Conservation (phyloP, 92 coral and sea anemone genomes). For the Anthopleura xanthogrammica region DNA sequence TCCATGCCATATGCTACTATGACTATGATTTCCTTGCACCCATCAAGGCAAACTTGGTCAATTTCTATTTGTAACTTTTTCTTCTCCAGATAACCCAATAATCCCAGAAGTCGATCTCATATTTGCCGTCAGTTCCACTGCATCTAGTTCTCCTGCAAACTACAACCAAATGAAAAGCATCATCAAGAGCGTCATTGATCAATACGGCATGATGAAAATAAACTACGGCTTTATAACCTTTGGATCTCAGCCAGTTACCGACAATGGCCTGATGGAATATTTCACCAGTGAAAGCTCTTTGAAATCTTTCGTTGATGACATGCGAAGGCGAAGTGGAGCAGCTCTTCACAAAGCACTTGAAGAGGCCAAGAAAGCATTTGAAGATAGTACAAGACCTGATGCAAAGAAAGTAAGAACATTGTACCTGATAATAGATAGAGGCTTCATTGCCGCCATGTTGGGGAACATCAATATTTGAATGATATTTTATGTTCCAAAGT, state of each 20-base stretch:
- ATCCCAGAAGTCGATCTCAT: constrained; percentile 69
- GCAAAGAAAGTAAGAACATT: constrained; percentile 44
- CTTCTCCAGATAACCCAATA: constrained; percentile 43
- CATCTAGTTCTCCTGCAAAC: constrained; percentile 48
- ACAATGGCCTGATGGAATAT: constrained; percentile 27
- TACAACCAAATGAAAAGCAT: constrained; percentile 57
- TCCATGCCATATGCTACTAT: no score
- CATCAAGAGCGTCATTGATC: constrained; percentile 47
- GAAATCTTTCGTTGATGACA: constrained; percentile 44
- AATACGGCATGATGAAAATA: constrained; percentile 45
- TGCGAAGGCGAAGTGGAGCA: constrained; percentile 50
- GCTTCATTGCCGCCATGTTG: no score
- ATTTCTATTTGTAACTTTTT: background rate
- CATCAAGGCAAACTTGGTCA: background rate
- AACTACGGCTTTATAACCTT: constrained; percentile 54
- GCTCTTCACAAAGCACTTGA: constrained; percentile 67
- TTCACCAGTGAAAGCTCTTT: constrained; percentile 43
- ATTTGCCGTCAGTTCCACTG: constrained; percentile 74
- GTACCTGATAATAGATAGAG: background rate
- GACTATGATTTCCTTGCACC: no score
- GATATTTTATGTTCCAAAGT: no score
- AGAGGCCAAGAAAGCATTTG: constrained; percentile 65
- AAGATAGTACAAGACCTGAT: constrained; percentile 53
- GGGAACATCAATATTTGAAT: background rate
- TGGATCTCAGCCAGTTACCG: constrained; percentile 38